These are phyloP conservation scores for Onychorhynchus coronatus DNA, from an alignment of 2,113 vertebrate genomes.

Conservation along the genomic window DNA sequence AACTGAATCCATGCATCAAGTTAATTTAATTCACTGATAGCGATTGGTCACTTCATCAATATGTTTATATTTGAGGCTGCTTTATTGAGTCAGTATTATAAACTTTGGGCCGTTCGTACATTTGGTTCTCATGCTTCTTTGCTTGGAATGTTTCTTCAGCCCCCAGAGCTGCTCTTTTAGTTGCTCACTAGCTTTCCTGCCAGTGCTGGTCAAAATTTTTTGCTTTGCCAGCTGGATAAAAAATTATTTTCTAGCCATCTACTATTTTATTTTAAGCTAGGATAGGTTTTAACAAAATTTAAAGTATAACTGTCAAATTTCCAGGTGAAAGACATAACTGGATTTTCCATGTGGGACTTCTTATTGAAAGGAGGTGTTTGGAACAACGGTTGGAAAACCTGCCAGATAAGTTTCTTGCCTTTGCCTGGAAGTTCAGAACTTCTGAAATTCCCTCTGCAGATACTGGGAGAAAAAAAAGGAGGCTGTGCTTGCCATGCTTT, in stretches of 20 bases:
- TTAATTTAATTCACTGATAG: not conserved
- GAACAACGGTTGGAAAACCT: not conserved
- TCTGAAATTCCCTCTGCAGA: not conserved
- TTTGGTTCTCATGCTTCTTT: not conserved
- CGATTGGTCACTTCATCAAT: not conserved
- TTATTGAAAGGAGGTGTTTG: not conserved
- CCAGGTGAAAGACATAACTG: not conserved
- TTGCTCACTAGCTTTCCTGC: conserved; percentile 6
- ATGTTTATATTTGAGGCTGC: not conserved
- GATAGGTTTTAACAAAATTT: not conserved
- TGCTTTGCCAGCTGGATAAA: conserved; percentile 7
- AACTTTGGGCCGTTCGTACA: not conserved
- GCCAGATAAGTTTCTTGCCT: not conserved
- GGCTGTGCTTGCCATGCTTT: not conserved
- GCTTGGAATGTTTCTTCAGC: conserved; percentile 10
- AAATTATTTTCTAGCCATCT: not conserved
- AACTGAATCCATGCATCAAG: not conserved
- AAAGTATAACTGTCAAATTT: not conserved
- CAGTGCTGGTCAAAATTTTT: conserved; percentile 4
- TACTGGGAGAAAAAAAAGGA: not conserved
- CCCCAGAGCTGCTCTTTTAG: not conserved
- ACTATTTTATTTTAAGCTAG: not conserved
- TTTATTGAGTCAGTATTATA: not conserved
- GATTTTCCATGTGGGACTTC: not conserved
- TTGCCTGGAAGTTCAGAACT: conserved; percentile 17